These are phyloP conservation scores for Apostichopus leukothele DNA, from an alignment of 53 echinoderm and acorn worm species.

Conservation along the genomic window DNA sequence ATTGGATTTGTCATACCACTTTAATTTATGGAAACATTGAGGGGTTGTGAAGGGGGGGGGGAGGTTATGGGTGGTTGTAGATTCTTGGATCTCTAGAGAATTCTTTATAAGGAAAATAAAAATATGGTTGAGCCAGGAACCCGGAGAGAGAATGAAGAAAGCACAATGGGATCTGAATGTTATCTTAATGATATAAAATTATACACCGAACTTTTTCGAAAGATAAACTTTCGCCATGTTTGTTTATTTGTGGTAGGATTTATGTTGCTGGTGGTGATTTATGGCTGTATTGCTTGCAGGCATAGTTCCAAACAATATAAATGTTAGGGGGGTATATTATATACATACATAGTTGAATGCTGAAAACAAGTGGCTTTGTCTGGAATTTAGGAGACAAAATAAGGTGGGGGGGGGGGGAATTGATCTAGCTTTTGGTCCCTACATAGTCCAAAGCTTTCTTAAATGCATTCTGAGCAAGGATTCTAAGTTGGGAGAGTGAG, in stretches of 20 bases:
- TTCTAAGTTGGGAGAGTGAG: too few species aligned
- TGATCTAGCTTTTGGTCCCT: not conserved
- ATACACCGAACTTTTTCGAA: not conserved
- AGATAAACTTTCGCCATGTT: not conserved
- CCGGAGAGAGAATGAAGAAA: not conserved
- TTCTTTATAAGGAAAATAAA: not conserved
- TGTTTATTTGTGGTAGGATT: constrained; percentile 36
- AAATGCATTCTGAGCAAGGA: too few species aligned
- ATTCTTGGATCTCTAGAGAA: not conserved
- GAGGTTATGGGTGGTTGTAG: not conserved
- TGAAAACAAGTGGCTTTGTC: not conserved
- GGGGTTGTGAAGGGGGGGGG: too few species aligned
- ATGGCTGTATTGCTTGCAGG: not conserved
- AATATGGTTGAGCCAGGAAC: not conserved
- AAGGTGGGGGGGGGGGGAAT: too few species aligned
- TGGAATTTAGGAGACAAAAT: not conserved
- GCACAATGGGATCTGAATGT: not conserved
- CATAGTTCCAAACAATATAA: too few species aligned
- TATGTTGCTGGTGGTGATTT: not conserved
- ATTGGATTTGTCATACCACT: not conserved
- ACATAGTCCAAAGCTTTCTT: too few species aligned
- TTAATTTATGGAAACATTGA: constrained; percentile 3
- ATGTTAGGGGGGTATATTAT: too few species aligned
- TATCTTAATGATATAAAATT: constrained; percentile 15
- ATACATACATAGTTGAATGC: too few species aligned